Evolutionary conservation across 2,113 vertebrate genomes (phyloP).

Genomic region (Theristicus caerulescens): DNA sequence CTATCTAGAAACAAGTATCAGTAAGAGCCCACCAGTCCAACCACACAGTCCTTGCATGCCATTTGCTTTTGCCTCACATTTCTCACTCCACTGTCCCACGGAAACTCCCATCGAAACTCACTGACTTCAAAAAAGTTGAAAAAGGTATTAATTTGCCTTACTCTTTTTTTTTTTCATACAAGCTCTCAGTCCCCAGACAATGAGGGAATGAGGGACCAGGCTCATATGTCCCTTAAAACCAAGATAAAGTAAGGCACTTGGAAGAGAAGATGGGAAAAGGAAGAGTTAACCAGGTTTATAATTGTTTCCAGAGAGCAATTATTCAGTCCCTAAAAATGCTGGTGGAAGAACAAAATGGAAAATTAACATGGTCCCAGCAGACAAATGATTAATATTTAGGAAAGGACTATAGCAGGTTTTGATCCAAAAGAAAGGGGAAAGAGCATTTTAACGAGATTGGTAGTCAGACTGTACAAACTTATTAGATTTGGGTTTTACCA

Average conservation of each 20-base stretch:
- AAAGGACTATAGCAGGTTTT: neutral
- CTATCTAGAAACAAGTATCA: neutral
- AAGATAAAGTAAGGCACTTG: neutral
- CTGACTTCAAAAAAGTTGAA: neutral
- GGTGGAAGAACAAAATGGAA: slow-evolving; percentile 45
- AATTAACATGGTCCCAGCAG: slow-evolving; percentile 31
- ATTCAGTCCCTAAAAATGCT: slow-evolving; percentile 45
- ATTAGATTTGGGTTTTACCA: neutral
- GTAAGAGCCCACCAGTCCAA: neutral
- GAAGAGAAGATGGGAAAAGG: slow-evolving; percentile 4
- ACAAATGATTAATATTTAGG: slow-evolving; percentile 53
- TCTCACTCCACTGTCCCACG: neutral
- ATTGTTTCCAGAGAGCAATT: slow-evolving; percentile 47
- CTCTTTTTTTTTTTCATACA: neutral
- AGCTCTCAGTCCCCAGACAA: neutral
- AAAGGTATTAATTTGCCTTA: neutral
- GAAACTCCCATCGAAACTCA: neutral
- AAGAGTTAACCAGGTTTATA: slow-evolving; percentile 49
- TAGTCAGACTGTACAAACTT: neutral
- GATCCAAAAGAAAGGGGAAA: slow-evolving; percentile 21
- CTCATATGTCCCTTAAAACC: neutral
- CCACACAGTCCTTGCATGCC: neutral
- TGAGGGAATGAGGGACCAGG: neutral
- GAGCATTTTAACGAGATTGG: neutral
- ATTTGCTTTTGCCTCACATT: neutral